Base-by-base conservation (phyloP, 2,113 vertebrate species). In the Podocnemis expansa region DNA sequence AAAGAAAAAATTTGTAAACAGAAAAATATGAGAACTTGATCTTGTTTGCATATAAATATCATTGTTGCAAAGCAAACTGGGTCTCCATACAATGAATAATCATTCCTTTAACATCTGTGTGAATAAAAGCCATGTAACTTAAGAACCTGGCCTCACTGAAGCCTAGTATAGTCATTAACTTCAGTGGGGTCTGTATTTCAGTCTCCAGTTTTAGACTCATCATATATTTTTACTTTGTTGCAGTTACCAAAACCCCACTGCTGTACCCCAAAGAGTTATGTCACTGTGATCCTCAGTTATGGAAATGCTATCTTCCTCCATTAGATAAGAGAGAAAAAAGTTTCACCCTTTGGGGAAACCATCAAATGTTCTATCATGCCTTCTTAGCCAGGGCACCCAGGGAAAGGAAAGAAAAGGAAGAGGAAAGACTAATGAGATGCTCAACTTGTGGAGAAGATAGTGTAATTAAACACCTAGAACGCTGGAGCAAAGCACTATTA, bases 211-310 rank as follows among this genome's bases (percentile, higher is more conserved):
- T 54, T 79, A 24, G 80, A 79, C 47, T 38, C 80, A 29, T 43
- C 38, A 8, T 0, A 0, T 4, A 63, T 88, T 82, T 94, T 17
- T 31, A 10, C 3, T 95, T 86, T 81, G 55, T 85, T 93, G 93
- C 91, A 90, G 24, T 84, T 85, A 87, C 51, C 84, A 95, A 94
- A 7, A 8, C 34, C 78, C 25, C 13, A 49, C 17, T 73, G 78
- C 49, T 78, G 76, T 63, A 76, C 38, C 79, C 78, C 31, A 85
- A 84, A 94, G 82, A 58, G 85, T 90, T 91, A 79, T 75, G 73
- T 89, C 67, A 54, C 80, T 81, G 49, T 80, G 89, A 88, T 90
- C 90, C 49, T 94, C 52, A 80, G 82, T 85, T 93, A 91, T 12
- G 79, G 54, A 78, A 79, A 88, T 89, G 29, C 41, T 85, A 52